These are phyloP conservation scores for Enteromius trimaculatus DNA, from an alignment of 2,797 vertebrate species.

Conservation along the genomic window DNA sequence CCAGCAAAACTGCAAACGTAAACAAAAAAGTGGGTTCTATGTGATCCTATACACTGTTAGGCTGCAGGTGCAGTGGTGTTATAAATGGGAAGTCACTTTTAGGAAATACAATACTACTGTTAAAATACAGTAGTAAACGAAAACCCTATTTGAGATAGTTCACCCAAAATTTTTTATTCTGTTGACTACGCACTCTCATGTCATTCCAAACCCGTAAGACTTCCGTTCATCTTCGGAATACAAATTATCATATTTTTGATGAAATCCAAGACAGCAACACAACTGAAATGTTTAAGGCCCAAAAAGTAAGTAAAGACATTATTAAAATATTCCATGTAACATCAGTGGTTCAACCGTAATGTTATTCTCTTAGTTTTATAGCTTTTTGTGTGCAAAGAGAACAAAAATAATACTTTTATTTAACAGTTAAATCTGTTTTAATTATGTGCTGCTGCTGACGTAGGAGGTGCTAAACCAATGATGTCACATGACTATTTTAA, in stretches of 20 bases:
- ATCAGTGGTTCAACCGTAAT: not conserved
- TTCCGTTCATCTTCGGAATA: not conserved
- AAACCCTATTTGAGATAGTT: not conserved
- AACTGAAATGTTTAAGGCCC: not conserved
- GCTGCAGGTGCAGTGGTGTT: not conserved
- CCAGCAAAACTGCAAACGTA: conserved; percentile 91
- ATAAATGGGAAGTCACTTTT: not conserved
- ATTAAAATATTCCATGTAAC: not conserved
- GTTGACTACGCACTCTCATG: not conserved
- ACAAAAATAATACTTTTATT: too few species aligned
- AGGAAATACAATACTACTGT: not conserved
- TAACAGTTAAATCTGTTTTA: too few species aligned
- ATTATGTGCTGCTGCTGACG: too few species aligned
- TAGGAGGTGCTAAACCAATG: too few species aligned
- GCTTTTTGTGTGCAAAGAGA: too few species aligned
- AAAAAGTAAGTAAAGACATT: not conserved
- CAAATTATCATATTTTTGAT: not conserved
- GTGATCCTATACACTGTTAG: conserved; percentile 7
- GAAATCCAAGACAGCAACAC: not conserved
- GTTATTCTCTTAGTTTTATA: not conserved
- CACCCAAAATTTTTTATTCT: not conserved
- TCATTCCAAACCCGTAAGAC: not conserved
- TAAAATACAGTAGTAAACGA: not conserved
- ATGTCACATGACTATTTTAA: too few species aligned
- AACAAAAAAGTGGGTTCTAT: conserved; percentile 53